Percentiles rank a stretch among this genome's conserved stretches.
phyloP scores from a whole-genome alignment of 2,797 vertebrate genomes.

The Tokudaia muenninki region DNA sequence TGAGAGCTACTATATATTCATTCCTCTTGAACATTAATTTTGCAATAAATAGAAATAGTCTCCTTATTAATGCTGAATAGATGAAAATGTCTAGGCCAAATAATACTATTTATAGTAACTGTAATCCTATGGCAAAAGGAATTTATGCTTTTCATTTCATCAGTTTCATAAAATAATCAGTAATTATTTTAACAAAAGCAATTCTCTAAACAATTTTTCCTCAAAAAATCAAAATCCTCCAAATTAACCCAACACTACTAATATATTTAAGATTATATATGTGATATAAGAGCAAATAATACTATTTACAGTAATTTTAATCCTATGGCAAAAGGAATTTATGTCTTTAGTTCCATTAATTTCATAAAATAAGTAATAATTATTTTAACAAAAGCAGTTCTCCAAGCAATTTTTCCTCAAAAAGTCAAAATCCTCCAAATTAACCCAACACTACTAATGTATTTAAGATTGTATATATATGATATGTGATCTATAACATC shows the following conservation, averaged over 20 bases:
- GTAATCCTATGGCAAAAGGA: neutral
- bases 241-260: neutral
- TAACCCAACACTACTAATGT: neutral
- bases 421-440: neutral
- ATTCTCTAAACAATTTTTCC: neutral
- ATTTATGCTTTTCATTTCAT: neutral
- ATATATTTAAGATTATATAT: neutral
- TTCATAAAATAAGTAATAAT: neutral
- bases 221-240: neutral
- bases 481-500: neutral
- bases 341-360: neutral
- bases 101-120: neutral
- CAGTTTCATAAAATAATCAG: neutral
- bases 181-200: conserved; percentile 59
- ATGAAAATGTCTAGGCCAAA: neutral
- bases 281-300: neutral
- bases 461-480: neutral
- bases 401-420: neutral
- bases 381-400: conserved; percentile 47
- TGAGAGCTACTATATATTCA: neutral
- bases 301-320: conserved; percentile 6
- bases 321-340: neutral
- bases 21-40: conserved; percentile 22
- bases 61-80: conserved; percentile 19
- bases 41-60: conserved; percentile 21